Evolutionary conservation across 2,797 vertebrate species (phyloP), one percentile per base, ranked within the genome.

Genomic region (Florisuga fusca): DNA sequence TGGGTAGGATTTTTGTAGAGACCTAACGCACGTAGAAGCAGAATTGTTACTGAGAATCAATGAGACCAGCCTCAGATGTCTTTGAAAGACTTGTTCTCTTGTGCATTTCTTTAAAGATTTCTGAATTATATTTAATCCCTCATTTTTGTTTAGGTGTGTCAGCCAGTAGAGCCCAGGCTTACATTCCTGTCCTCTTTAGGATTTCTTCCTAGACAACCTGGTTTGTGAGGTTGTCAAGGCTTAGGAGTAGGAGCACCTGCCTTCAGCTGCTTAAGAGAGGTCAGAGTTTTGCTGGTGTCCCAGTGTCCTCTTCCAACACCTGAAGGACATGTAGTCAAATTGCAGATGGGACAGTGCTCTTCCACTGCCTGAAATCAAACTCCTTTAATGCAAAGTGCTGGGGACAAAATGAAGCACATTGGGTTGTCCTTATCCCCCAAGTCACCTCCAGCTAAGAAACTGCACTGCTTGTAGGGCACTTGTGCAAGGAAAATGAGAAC

Each of bases 41-140:
- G 63, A 82, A 57, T 9, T 3, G 23, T 57, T 68, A 27, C 55
- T 62, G 84, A 43, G 67, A 89, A 48, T 88, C 87, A 57, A 59
- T 14, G 33, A 66, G 53, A 71, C 69, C 36, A 27, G 77, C 90
- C 95, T 85, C 43, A 0, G 87, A 93, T 76, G 66, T 12, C 88
- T 93, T 78, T 91, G 50, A 69, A 76, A 92, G 71, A 66, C 67
- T 82, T 76, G 38, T 76, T 25, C 59, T 90, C 48, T 23, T 76
- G 41, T 76, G 43, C 7, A 2, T 43, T 64, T 41, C 51, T 91
- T 94, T 93, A 79, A 91, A 90, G 93, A 69, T 62, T 81, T 86
- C 82, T 75, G 93, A 93, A 93, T 93, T 59, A 79, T 75, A 88
- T 48, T 78, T 93, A 94, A 96, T 90, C 92, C 90, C 79, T 74